These are phyloP conservation scores for Pantala flavescens DNA, from an alignment of 1,140 invertebrate species.

Conservation along the genomic window DNA sequence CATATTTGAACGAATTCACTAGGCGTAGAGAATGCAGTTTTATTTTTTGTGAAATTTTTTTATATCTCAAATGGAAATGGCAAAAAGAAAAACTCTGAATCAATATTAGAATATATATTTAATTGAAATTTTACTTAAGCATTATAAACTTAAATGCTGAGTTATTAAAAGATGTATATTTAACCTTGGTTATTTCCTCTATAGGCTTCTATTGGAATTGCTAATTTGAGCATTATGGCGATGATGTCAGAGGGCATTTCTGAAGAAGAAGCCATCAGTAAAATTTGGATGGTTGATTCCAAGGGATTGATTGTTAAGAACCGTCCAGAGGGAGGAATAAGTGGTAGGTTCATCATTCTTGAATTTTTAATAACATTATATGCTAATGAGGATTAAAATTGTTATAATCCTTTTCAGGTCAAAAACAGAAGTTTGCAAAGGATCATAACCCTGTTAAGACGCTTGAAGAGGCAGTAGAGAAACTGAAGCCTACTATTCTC, in stretches of 20 bases:
- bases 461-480: conserved; percentile 63
- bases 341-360: conserved; percentile 18
- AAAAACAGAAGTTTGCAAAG: conserved; percentile 68
- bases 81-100: too few species aligned
- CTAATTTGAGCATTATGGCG: conserved; percentile 72
- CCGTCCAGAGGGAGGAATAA: conserved; percentile 48
- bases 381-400: background rate
- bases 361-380: background rate
- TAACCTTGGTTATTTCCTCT: conserved; percentile 16
- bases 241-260: conserved; percentile 70
- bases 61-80: too few species aligned
- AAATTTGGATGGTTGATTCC: conserved; percentile 62
- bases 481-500: conserved; percentile 70
- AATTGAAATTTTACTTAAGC: too few species aligned
- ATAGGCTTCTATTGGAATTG: conserved; percentile 77
- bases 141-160: too few species aligned
- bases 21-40: too few species aligned
- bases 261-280: conserved; percentile 55
- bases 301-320: conserved; percentile 69
- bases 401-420: conserved; percentile 39
- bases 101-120: too few species aligned
- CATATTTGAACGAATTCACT: too few species aligned
- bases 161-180: too few species aligned
- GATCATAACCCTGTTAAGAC: conserved; percentile 54
- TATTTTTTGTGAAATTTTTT: too few species aligned